A percentile compares a stretch with the other conserved stretches of the same genome.
Conservation (phyloP, 1,140 invertebrate species). For the Doryteuthis pealeii region DNA sequence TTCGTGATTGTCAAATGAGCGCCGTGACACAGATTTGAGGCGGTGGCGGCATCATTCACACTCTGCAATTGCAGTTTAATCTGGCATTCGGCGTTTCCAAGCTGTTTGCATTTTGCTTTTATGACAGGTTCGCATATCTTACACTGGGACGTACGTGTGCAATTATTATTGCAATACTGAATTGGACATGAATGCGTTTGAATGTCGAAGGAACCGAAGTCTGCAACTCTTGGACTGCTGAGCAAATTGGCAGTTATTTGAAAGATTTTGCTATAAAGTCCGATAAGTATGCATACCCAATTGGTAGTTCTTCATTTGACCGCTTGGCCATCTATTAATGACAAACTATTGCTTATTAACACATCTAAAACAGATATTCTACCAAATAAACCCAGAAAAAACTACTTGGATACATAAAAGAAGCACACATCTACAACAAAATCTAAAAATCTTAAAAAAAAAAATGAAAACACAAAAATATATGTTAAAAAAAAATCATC, state of each 20-base stretch:
- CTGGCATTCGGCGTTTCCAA: background rate
- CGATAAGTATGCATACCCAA: too few relatives aligned
- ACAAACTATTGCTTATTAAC: too few relatives aligned
- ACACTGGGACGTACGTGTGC: slow-evolving; percentile 33
- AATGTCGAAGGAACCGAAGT: slow-evolving; percentile 15
- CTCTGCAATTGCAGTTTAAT: background rate
- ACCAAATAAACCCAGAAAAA: too few relatives aligned
- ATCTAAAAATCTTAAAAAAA: too few relatives aligned
- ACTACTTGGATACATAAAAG: too few relatives aligned
- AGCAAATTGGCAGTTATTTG: slow-evolving; percentile 23
- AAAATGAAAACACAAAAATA: too few relatives aligned
- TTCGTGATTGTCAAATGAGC: slow-evolving; percentile 18
- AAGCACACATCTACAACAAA: too few relatives aligned
- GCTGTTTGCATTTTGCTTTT: background rate
- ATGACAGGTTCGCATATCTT: slow-evolving; percentile 20
- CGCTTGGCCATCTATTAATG: too few relatives aligned
- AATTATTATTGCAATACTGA: slow-evolving; percentile 35
- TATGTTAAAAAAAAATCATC: too few relatives aligned
- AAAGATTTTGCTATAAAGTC: slow-evolving; percentile 18
- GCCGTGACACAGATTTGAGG: slow-evolving; percentile 31
- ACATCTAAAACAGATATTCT: too few relatives aligned
- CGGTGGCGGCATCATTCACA: background rate
- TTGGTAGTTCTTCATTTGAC: too few relatives aligned
- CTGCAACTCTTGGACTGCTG: background rate
- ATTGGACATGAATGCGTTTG: slow-evolving; percentile 30